phyloP scores from a whole-genome alignment of 2,888 invertebrate species.

The Zygaena filipendulae region DNA sequence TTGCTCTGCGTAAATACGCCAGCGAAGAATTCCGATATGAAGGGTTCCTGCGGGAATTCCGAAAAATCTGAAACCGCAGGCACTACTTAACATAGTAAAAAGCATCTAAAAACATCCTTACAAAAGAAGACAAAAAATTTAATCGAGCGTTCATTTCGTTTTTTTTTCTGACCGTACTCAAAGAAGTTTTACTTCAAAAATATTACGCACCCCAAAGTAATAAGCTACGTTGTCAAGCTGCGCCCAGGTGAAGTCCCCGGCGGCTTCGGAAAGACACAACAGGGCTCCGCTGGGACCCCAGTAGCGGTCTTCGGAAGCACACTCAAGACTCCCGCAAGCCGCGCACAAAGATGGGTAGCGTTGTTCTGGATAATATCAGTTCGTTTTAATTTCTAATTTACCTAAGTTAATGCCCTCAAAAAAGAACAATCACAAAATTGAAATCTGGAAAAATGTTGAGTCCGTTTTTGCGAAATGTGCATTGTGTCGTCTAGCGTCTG shows the following conservation, averaged over 20 bases:
- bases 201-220: conserved; percentile 72
- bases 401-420: background rate
- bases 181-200: background rate
- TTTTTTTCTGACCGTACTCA: too few relatives aligned
- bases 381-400: too few relatives aligned
- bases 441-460: background rate
- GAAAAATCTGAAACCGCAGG: too few relatives aligned
- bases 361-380: conserved; percentile 26
- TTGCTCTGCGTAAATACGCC: too few relatives aligned
- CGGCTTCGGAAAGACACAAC: conserved; percentile 79
- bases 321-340: conserved; percentile 72
- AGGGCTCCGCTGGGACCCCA: conserved; percentile 87
- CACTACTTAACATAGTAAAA: too few relatives aligned
- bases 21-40: too few relatives aligned
- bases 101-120: too few relatives aligned
- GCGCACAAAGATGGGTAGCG: conserved; percentile 77
- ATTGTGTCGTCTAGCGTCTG: too few relatives aligned
- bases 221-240: conserved; percentile 74
- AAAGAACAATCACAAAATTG: background rate
- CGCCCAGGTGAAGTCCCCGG: conserved; percentile 87
- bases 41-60: too few relatives aligned
- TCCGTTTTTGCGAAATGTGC: background rate
- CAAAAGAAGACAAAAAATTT: too few relatives aligned
- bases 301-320: conserved; percentile 78
- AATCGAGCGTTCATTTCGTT: too few relatives aligned